Conservation (phyloP, 1,140 invertebrate genomes). For the Physella acuta region DNA sequence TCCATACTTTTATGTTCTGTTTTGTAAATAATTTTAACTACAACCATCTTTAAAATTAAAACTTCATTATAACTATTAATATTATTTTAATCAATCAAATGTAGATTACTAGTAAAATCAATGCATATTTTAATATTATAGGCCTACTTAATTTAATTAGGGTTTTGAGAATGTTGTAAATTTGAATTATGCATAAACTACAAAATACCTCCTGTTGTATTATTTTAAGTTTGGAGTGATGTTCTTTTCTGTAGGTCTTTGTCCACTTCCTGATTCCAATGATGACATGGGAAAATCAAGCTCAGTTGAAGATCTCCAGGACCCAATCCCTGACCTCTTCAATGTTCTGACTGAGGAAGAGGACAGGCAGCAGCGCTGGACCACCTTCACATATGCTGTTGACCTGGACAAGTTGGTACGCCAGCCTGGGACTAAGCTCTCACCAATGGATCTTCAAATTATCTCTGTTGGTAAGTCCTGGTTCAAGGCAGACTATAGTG, state of each 20-base stretch:
- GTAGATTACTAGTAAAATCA: too few species aligned
- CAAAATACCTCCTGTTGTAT: background rate
- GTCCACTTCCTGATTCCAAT: slow-evolving; percentile 75
- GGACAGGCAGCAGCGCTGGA: slow-evolving; percentile 42
- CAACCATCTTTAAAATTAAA: too few species aligned
- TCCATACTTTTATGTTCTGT: too few species aligned
- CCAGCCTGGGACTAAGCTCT: slow-evolving; percentile 46
- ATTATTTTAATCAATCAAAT: too few species aligned
- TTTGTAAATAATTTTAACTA: too few species aligned
- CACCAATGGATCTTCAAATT: background rate
- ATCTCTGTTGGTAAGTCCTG: slow-evolving; percentile 18
- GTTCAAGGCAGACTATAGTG: too few species aligned
- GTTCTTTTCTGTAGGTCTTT: slow-evolving; percentile 75
- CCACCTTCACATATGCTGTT: slow-evolving; percentile 38
- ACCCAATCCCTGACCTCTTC: slow-evolving; percentile 81
- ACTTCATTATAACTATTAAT: too few species aligned
- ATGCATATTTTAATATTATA: background rate
- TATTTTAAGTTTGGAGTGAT: background rate
- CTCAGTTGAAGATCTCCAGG: slow-evolving; percentile 82
- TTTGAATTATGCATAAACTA: slow-evolving; percentile 1
- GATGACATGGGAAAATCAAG: slow-evolving; percentile 72
- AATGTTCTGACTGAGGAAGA: slow-evolving; percentile 79
- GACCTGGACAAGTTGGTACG: slow-evolving; percentile 34
- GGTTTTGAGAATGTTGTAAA: background rate
- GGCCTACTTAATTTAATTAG: background rate